Conservation (phyloP, 2,797 vertebrate species). For the Hoplostethus mediterraneus region DNA sequence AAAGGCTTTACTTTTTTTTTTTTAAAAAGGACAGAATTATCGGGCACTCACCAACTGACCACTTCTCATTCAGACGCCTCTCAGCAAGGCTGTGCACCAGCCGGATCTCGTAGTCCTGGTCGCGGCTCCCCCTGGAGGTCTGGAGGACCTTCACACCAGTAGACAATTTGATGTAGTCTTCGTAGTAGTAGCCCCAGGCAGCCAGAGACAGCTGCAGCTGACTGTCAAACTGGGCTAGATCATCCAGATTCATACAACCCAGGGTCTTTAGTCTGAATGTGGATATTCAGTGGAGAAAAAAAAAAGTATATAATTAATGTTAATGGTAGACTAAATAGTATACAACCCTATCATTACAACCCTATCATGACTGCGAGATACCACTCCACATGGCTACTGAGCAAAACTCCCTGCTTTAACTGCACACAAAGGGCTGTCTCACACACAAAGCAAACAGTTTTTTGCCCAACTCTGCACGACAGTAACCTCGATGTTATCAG, state of each 20-base stretch:
- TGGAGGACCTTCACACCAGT: slow-evolving; percentile 85
- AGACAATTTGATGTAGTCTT: slow-evolving; percentile 87
- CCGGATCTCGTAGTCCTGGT: slow-evolving; percentile 87
- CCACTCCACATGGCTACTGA: neutral
- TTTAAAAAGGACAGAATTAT: neutral
- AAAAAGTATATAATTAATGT: slow-evolving; percentile 21
- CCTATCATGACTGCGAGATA: neutral
- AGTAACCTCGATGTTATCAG: slow-evolving; percentile 31
- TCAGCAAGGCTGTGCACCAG: slow-evolving; percentile 86
- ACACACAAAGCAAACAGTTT: slow-evolving; percentile 38
- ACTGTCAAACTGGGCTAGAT: slow-evolving; percentile 86
- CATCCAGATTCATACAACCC: slow-evolving; percentile 86
- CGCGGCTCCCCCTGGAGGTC: slow-evolving; percentile 81
- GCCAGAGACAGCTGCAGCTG: slow-evolving; percentile 86
- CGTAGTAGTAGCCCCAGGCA: slow-evolving; percentile 88
- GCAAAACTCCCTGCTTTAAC: slow-evolving; percentile 1
- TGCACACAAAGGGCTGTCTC: slow-evolving; percentile 16
- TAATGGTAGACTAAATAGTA: neutral
- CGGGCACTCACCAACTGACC: slow-evolving; percentile 83
- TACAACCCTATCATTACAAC: neutral
- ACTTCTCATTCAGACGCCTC: slow-evolving; percentile 89
- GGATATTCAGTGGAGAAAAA: slow-evolving; percentile 4
- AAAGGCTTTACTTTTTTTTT: neutral
- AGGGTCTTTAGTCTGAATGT: slow-evolving; percentile 83
- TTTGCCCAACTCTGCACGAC: slow-evolving; percentile 12